These are phyloP conservation scores for Phocoena sinus DNA, from an alignment of 2,113 vertebrate genomes.

Conservation along the genomic window DNA sequence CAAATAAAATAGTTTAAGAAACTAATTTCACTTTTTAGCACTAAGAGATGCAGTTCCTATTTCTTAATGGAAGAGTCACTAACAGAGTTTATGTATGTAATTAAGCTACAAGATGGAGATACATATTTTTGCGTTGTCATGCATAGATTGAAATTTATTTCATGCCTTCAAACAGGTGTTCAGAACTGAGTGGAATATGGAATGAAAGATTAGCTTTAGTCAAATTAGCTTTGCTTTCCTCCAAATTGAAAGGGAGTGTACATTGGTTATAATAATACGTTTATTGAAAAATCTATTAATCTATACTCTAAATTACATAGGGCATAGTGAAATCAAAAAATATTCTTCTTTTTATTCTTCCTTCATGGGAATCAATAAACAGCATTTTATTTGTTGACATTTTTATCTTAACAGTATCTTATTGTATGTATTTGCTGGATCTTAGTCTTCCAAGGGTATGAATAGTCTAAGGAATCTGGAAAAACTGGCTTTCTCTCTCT, in stretches of 20 bases:
- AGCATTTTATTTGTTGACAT: not conserved
- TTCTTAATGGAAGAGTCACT: slow-evolving; percentile 33
- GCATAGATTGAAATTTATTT: slow-evolving; percentile 17
- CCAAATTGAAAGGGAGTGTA: not conserved
- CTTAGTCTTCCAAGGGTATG: not conserved
- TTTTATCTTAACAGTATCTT: not conserved
- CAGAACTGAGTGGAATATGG: not conserved
- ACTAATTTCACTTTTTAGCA: slow-evolving; percentile 51
- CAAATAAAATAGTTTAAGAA: slow-evolving; percentile 4
- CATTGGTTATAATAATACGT: not conserved
- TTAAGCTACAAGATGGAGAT: slow-evolving; percentile 11
- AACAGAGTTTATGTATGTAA: slow-evolving; percentile 1
- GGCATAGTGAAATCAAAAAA: not conserved
- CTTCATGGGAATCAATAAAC: not conserved
- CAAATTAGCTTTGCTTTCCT: not conserved
- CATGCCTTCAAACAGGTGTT: not conserved
- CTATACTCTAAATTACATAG: not conserved
- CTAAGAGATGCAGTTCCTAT: not conserved
- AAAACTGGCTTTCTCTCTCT: not conserved
- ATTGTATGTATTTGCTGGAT: not conserved
- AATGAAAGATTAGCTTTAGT: slow-evolving; percentile 18
- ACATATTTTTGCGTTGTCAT: not conserved
- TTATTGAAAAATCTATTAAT: slow-evolving; percentile 7
- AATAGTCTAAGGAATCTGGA: not conserved
- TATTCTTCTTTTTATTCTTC: not conserved